Base-by-base conservation (phyloP, 2,888 invertebrate species). In the Dolichopus griseipennis region DNA sequence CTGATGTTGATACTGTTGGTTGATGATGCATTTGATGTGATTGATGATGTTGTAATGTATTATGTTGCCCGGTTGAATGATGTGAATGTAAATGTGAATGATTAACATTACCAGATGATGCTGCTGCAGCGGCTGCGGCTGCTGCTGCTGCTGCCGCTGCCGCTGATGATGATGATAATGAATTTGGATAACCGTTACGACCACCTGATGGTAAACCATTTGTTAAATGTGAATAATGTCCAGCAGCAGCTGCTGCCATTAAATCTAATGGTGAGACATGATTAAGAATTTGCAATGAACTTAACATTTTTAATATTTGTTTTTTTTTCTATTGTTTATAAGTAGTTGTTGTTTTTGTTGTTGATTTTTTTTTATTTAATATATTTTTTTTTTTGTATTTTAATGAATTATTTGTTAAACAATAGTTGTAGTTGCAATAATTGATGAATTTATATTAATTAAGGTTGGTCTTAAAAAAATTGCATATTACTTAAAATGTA, bases 1-100 rank as follows among this genome's bases (percentile, higher is more conserved):
- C 95, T 73, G 93, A 93, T 70, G 92, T 92, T 74, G 93, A 93
- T 73, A 94, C 94, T 65, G 95, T 94, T 73, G 94, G 94, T 18
- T 52, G 52, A 52, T 52, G 52, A 52, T 52, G 52, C 52, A 52
- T 52, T 52, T 52, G 52, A 52, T 52, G 52, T 52, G 15, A 6
- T 52, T 18, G n/a, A 52, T 52, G 52, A 12, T 12, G 18, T 52
- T 9, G 15, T 52, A n/a, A 15, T 52, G 52, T 18, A 52, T 52
- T 15, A 52, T 52, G 52, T 18, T 15, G n/a, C 8, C 10, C 8
- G 8, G 37, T 37, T 37, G 37, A 37, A 37, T 37, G 37, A 52
- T 52, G 52, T 52, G n/a, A 52, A 52, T 52, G 52, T 18, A n/a
- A 52, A 52, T 52, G 52, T 18, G 15, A 18, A 52, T 18, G 18